Conservation (phyloP, 2,113 vertebrate genomes). For the Cyrtonyx montezumae region DNA sequence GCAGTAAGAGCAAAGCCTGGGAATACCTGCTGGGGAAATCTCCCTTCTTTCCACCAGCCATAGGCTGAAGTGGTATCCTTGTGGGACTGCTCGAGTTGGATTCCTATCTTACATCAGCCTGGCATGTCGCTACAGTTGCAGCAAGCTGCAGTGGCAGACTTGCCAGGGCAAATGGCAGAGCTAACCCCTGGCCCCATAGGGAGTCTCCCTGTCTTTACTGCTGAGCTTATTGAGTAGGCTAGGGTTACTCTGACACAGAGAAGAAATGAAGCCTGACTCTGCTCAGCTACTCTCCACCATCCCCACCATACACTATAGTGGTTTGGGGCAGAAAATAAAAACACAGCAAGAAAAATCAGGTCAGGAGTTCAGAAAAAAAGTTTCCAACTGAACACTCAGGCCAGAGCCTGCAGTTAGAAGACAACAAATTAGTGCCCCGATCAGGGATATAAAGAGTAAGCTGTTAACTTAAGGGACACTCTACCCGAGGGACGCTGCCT, state of each 20-base stretch:
- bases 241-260: neutral
- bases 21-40: no score
- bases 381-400: neutral
- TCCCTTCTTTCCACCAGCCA: neutral
- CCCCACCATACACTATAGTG: no score
- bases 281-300: neutral
- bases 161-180: neutral
- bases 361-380: neutral
- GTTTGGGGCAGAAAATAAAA: neutral
- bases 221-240: neutral
- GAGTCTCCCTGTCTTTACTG: neutral
- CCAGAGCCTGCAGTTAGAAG: neutral
- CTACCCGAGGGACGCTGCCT: neutral
- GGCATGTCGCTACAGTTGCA: neutral
- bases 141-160: neutral
- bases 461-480: neutral
- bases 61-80: neutral
- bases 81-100: neutral
- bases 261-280: neutral
- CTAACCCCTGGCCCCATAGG: neutral
- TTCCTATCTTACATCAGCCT: neutral
- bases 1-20: neutral
- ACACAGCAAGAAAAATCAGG: neutral
- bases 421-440: neutral
- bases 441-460: neutral